Conservation (phyloP, 2,888 invertebrate genomes). For the Agrochola macilenta region DNA sequence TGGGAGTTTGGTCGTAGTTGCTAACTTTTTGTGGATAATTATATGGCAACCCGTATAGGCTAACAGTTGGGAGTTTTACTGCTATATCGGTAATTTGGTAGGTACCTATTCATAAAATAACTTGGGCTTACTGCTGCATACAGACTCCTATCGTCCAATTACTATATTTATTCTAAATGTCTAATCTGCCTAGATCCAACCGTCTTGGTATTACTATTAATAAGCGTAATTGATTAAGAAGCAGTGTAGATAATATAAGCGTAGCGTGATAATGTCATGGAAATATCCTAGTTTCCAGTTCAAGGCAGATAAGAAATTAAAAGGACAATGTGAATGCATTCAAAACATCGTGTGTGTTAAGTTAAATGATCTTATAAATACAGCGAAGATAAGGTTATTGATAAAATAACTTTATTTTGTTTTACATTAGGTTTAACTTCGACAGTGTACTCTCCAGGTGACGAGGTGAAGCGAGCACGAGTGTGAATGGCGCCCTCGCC, state of each 20-base stretch:
- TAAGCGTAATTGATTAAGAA: constrained; percentile 63
- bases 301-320: constrained; percentile 71
- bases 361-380: constrained; percentile 4
- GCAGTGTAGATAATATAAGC: constrained; percentile 52
- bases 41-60: too few species aligned
- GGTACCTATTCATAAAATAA: not conserved
- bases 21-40: constrained; percentile 2
- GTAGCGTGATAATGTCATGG: constrained; percentile 67
- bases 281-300: constrained; percentile 69
- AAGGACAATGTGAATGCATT: constrained; percentile 34
- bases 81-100: not conserved
- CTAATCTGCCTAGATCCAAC: not conserved
- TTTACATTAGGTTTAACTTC: not conserved
- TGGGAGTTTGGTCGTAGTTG: constrained; percentile 1
- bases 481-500: too few species aligned
- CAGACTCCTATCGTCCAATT: not conserved
- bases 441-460: not conserved
- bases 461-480: too few species aligned
- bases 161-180: not conserved
- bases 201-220: constrained; percentile 28
- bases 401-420: not conserved
- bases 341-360: constrained; percentile 14
- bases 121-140: not conserved
- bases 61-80: not conserved
- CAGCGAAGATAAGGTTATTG: not conserved